A percentile compares a stretch with the other conserved stretches of the same genome.
Evolutionary conservation across 2,888 invertebrate species (phyloP).

Genomic region (Plebejus anna): DNA sequence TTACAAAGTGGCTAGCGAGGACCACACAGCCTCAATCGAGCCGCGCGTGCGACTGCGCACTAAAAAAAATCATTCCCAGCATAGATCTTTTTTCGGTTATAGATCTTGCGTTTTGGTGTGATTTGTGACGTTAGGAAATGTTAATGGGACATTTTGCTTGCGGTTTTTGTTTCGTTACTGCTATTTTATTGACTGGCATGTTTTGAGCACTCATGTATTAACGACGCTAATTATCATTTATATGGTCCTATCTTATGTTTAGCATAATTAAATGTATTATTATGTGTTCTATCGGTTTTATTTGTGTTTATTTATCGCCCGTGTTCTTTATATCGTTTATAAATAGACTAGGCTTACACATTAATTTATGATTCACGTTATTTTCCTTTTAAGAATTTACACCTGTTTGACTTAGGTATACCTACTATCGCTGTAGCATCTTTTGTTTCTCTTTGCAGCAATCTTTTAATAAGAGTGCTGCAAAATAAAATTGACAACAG

Average conservation of each 20-base stretch:
- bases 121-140: constrained; percentile 79
- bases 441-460: not conserved
- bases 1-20: constrained; percentile 80
- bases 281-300: not conserved
- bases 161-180: constrained; percentile 13
- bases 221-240: constrained; percentile 8
- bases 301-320: constrained; percentile 4
- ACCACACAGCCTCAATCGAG: constrained; percentile 79
- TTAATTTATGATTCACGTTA: not conserved
- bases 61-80: constrained; percentile 72
- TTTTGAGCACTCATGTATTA: not conserved
- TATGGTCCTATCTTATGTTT: constrained; percentile 8
- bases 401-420: not conserved
- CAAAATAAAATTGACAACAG: too few relatives aligned
- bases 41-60: constrained; percentile 77
- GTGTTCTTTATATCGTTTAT: constrained; percentile 14
- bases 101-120: constrained; percentile 79
- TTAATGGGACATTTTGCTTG: constrained; percentile 53
- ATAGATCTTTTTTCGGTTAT: constrained; percentile 76
- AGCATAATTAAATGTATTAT: constrained; percentile 5
- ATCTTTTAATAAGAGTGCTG: too few relatives aligned
- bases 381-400: not conserved
- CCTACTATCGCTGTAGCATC: not conserved
- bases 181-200: constrained; percentile 17
- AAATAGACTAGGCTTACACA: not conserved